Conservation (phyloP, 2,113 vertebrate species). For the Eublepharis macularius region DNA sequence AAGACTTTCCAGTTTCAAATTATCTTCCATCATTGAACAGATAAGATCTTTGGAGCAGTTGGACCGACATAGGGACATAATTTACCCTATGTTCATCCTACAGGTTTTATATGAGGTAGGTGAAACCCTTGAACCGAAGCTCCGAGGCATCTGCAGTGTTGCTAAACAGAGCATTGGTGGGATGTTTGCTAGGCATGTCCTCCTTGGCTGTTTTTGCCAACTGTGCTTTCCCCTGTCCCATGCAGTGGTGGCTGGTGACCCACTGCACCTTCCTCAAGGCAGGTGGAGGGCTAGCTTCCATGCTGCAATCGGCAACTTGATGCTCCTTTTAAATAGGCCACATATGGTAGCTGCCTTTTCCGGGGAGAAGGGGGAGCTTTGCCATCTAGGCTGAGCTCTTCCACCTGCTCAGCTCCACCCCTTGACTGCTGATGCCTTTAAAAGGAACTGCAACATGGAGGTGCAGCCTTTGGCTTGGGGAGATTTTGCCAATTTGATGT, state of each 20-base stretch:
- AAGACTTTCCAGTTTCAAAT: not conserved
- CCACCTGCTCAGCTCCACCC: no score
- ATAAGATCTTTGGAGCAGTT: fast-evolving
- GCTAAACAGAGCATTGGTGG: not conserved
- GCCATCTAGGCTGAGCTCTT: no score
- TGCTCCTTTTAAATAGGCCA: no score
- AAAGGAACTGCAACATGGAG: no score
- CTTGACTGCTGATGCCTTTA: no score
- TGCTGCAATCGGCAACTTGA: no score
- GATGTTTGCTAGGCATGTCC: not conserved
- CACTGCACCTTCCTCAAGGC: not conserved
- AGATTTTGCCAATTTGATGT: no score
- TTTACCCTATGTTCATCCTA: slow-evolving; percentile 7
- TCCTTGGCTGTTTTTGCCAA: not conserved
- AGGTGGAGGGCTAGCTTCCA: not conserved
- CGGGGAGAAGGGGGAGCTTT: no score
- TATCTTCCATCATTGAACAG: fast-evolving
- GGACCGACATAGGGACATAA: fast-evolving
- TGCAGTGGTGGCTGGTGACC: not conserved
- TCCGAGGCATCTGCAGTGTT: not conserved
- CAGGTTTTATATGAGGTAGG: slow-evolving; percentile 64
- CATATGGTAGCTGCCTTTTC: no score
- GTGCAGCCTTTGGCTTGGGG: no score
- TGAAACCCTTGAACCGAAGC: not conserved
- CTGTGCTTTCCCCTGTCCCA: not conserved